Base-by-base conservation (phyloP, 2,888 invertebrate genomes). In the Rhingia rostrata region DNA sequence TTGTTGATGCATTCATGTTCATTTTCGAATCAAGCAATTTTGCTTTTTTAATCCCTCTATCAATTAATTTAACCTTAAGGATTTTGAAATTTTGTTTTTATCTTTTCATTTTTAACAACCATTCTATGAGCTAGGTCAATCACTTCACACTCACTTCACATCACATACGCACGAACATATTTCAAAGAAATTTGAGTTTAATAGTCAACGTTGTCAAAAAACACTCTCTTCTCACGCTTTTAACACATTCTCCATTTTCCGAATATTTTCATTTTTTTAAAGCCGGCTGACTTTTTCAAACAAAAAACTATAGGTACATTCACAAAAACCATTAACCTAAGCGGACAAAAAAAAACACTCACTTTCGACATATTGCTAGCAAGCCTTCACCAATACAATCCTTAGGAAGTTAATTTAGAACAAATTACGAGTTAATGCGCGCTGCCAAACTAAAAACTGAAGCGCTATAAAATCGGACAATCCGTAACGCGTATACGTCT, bases 361-460 rank as follows among this genome's bases (percentile, higher is more conserved):
- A 83, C 83, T 73, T 79, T 79, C 73, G 83, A 73, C 83, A 83
- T 83, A 64, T 83, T 83, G 73, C 14, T 47, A 67, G 61, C 9
- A 4, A n/a, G 51, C 75, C 37, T 64, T 70, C 10, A 58, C 37
- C 53, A 53, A 79, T 37, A 33, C 43, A 66, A 54, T 51, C 9
- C 14, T 22, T 61, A 77, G 63, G 37, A 49, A 73, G 47, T 56
- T 73, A 45, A 79, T 60, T 33, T 7, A 63, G 37, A 39, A 37
- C 39, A 64, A 54, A 14, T 22, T 22, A 22, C 22, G 22, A 22
- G 22, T 37, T 64, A 70, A 41, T 33, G 39, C 6, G 14, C 22
- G 32, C 43, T 75, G 80, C 49, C 61, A 75, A 75, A 56, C 60
- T 35, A 66, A 7, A 41, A 14, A 45, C 33, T 14, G n/a, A 22